Conservation (phyloP, 2,113 vertebrate species). For the rat (Rattus norvegicus) region GRCr8 NC_086021.1:62572501-62573000, state of each 20-base stretch:
- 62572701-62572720: background rate
- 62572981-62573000: background rate
- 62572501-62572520: background rate
- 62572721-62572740: background rate
- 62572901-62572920: background rate
- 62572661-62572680: too few relatives aligned
- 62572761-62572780: background rate
- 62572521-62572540: too few relatives aligned
- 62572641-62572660: too few relatives aligned
- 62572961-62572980: background rate
- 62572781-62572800: constrained; percentile 8
- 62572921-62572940: background rate
- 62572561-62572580: too few relatives aligned
- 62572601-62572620: too few relatives aligned
- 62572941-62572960: background rate
- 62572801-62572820: background rate
- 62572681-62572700: background rate
- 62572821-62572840: background rate
- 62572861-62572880: background rate
- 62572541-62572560: too few relatives aligned
- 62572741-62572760: constrained; percentile 16
- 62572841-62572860: background rate
- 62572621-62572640: too few relatives aligned
- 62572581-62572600: too few relatives aligned
- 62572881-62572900: background rate